Conservation (phyloP, 2,113 vertebrate genomes). For the Noturus placidus region DNA sequence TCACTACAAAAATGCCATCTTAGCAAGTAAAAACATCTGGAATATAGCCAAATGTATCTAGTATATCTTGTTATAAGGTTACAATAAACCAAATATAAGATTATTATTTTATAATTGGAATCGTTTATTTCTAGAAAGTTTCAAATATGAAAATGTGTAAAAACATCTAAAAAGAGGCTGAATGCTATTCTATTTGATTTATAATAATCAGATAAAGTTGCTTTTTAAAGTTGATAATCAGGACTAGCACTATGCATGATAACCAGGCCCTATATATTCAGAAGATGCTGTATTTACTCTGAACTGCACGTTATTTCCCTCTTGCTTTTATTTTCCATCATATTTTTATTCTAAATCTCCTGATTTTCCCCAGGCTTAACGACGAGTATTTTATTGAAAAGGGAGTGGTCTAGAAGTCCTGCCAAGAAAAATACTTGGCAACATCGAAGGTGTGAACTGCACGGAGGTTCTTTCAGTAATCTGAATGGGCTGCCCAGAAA, state of each 20-base stretch:
- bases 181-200: too few relatives aligned
- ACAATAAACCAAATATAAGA: too few relatives aligned
- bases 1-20: not conserved
- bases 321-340: not conserved
- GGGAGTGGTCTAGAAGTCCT: not conserved
- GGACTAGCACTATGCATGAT: too few relatives aligned
- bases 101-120: too few relatives aligned
- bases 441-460: not conserved
- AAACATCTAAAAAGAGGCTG: too few relatives aligned
- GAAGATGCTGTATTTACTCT: not conserved
- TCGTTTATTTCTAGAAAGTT: too few relatives aligned
- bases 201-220: too few relatives aligned
- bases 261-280: too few relatives aligned
- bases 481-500: not conserved
- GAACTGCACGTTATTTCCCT: not conserved
- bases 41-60: too few relatives aligned
- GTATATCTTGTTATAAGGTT: too few relatives aligned
- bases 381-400: not conserved
- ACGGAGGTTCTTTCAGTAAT: conserved; percentile 1
- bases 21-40: not conserved
- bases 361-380: not conserved
- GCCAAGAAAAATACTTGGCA: conserved; percentile 17
- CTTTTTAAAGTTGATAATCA: too few relatives aligned
- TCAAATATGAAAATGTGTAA: too few relatives aligned
- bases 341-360: not conserved